Conservation (phyloP, 2,113 vertebrate genomes). For the Dermatemys mawii region DNA sequence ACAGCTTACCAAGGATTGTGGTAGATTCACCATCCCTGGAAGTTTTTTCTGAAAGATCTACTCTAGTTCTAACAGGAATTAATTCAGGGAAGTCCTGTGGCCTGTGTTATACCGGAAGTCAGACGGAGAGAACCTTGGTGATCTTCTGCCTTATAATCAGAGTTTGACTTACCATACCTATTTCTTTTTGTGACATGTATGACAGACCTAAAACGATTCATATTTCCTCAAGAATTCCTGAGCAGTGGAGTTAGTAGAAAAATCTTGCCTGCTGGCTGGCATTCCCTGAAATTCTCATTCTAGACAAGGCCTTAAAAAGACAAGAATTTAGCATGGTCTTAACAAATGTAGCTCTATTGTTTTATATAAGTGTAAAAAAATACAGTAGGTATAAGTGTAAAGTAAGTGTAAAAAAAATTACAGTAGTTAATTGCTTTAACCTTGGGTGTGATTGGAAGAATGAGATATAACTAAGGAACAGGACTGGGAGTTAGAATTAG, state of each 20-base stretch:
- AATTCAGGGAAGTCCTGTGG: background rate
- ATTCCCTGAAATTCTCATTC: no score
- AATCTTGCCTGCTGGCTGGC: slow-evolving; percentile 32
- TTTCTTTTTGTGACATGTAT: background rate
- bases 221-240: background rate
- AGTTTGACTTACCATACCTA: background rate
- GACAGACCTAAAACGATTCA: background rate
- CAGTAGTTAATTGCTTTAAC: no score
- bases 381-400: no score
- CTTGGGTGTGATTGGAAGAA: no score
- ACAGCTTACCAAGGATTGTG: no score
- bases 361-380: no score
- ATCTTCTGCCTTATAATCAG: background rate
- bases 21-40: no score
- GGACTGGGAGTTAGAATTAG: background rate
- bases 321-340: no score
- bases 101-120: background rate
- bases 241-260: background rate
- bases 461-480: no score
- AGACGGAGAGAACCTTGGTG: background rate
- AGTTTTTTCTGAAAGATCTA: background rate
- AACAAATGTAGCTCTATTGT: no score
- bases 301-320: no score
- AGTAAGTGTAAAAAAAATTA: no score
- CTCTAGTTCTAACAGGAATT: background rate